Evolutionary conservation across 2,888 invertebrate genomes (phyloP).

Genomic region (Timandra comae): DNA sequence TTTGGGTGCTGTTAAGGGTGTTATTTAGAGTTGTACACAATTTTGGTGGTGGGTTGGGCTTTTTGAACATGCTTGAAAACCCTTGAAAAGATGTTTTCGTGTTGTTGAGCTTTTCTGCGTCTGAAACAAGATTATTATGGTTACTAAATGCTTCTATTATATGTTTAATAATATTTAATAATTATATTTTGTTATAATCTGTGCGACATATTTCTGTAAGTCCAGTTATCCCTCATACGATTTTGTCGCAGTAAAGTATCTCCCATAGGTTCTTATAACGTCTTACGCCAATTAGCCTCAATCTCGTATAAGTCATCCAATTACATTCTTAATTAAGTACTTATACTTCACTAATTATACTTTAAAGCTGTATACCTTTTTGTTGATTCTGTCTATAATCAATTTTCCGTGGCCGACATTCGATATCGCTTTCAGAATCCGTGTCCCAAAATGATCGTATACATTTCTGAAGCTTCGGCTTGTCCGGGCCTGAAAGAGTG

Average conservation of each 20-base stretch:
- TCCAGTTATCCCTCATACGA: no score
- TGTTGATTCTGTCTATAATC: constrained; percentile 20
- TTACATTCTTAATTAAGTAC: no score
- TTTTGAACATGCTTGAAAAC: not conserved
- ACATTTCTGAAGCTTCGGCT: constrained; percentile 21
- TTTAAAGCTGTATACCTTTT: no score
- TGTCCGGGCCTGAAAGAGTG: constrained; percentile 24
- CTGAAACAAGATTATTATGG: not conserved
- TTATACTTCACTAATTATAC: no score
- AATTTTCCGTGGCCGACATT: constrained; percentile 23
- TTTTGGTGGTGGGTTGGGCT: not conserved
- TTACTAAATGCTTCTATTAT: no score
- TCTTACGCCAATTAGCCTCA: no score
- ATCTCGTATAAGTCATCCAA: no score
- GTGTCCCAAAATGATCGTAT: constrained; percentile 55
- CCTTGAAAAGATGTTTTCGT: not conserved
- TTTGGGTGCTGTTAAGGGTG: constrained; percentile 18
- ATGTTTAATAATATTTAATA: no score
- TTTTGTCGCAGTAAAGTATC: no score
- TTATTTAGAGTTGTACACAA: constrained; percentile 9
- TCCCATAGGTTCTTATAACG: no score
- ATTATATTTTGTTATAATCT: no score
- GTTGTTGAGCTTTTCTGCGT: constrained; percentile 1
- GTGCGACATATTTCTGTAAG: no score
- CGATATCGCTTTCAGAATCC: constrained; percentile 55